These are phyloP conservation scores for Palythoa caribaeorum DNA, from an alignment of 92 coral and sea anemone species.

Conservation along the genomic window DNA sequence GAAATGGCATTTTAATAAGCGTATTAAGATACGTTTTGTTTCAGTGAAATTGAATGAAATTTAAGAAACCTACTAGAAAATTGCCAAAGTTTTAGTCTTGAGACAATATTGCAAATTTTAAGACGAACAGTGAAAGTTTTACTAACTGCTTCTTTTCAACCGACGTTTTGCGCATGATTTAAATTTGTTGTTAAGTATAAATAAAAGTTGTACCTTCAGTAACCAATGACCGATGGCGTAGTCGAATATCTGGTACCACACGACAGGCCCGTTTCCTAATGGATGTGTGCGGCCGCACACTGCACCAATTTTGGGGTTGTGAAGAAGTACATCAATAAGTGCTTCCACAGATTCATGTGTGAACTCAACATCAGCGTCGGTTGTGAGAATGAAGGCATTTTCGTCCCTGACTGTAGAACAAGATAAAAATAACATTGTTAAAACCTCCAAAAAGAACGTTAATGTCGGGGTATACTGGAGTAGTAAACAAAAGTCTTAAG, in stretches of 20 bases:
- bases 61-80: not conserved
- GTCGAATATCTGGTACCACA: constrained; percentile 97
- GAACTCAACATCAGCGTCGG: constrained; percentile 93
- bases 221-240: constrained; percentile 98
- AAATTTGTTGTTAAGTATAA: too few species aligned
- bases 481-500: too few species aligned
- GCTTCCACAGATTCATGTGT: constrained; percentile 95
- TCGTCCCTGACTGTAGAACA: constrained; percentile 78
- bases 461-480: not conserved
- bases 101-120: too few species aligned
- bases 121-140: too few species aligned
- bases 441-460: not conserved
- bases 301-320: constrained; percentile 89
- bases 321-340: constrained; percentile 81
- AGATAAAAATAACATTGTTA: not conserved
- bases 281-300: constrained; percentile 97
- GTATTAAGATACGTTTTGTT: too few species aligned
- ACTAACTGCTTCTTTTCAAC: too few species aligned
- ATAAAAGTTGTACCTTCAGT: constrained; percentile 73
- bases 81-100: too few species aligned
- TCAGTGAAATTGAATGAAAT: not conserved
- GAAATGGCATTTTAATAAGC: too few species aligned
- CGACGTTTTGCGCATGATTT: too few species aligned
- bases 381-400: constrained; percentile 93
- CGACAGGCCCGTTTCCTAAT: constrained; percentile 87